These are phyloP conservation scores for Polylopha cassiicola DNA, from an alignment of 2,888 invertebrate species.

Conservation along the genomic window DNA sequence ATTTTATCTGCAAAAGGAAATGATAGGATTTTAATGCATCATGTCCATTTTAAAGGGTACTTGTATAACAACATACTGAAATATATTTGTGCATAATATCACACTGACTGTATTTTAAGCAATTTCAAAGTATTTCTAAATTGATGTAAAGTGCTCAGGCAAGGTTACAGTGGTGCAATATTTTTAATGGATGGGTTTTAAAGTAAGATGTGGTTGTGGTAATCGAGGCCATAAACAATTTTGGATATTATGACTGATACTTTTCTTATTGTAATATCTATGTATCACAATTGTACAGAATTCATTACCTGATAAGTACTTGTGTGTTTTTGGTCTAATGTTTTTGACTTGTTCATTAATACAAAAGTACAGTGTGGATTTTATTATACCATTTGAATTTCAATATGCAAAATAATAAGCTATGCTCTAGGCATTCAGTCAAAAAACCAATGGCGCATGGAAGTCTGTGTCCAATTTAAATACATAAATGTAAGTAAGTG, in stretches of 20 bases:
- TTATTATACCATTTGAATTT: too few species aligned
- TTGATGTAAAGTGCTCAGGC: conserved; percentile 3
- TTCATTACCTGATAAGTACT: conserved; percentile 31
- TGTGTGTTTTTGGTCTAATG: conserved; percentile 30
- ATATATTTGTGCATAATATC: conserved; percentile 4
- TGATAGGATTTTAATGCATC: too few species aligned
- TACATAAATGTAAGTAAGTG: conserved; percentile 20
- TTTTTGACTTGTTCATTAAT: conserved; percentile 27
- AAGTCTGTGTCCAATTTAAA: conserved; percentile 46
- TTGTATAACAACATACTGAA: too few species aligned
- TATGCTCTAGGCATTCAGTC: conserved; percentile 65
- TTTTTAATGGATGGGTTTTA: conserved; percentile 45
- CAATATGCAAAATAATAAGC: conserved; percentile 45
- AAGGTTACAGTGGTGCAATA: conserved; percentile 28
- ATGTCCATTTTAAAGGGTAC: too few species aligned
- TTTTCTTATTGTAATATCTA: conserved; percentile 29
- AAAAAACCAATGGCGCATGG: conserved; percentile 47
- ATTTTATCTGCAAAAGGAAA: too few species aligned
- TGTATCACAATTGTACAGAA: conserved; percentile 36
- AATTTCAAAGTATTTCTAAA: background rate
- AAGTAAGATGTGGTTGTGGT: conserved; percentile 57
- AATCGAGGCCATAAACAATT: conserved; percentile 51
- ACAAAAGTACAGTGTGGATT: too few species aligned
- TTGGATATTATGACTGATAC: conserved; percentile 54
- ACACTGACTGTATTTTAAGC: too few species aligned